Base-by-base conservation (phyloP, 2,888 invertebrate genomes). In the Sussaba pulchella region DNA sequence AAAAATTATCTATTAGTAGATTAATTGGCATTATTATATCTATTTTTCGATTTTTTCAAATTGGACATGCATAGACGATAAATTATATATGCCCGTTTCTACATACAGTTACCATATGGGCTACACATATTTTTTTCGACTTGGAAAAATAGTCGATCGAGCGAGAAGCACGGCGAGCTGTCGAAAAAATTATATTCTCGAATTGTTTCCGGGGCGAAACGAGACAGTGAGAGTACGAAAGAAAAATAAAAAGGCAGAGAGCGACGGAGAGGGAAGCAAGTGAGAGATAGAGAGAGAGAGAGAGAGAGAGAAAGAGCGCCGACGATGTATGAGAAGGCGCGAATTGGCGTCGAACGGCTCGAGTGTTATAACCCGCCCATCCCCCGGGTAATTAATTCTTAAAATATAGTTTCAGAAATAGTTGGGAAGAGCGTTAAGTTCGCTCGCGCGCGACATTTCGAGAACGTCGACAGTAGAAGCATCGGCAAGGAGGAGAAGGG, bases 381-480 rank as follows among this genome's bases (percentile, higher is more conserved):
- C 80, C 72, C 76, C 77, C 73, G 80, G 80, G 82, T 83, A 84
- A 84, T 84, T 84, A 84, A 84, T 84, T 84, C 84, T 84, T 84
- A 84, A 84, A 84, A 84, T 84, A 84, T 82, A 83, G 79, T 82
- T 81, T 84, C 84, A 81, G 81, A 84, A 84, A 84, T 84, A 84
- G 83, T 81, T 73, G 71, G n/a, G 79, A 76, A 59, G 73, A 31
- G 64, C 21, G 64, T 19, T 50, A 17, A 8, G n/a, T n/a, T 39
- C 14, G 45, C 2, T 19, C 21, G 47, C 2, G 21, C 54, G 54
- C 26, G 52, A 54, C n/a, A 54, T 54, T 54, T 54, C 57, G 69
- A 5, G 26, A 41, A 52, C 69, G 67, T 36, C 54, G 66, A 57
- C 45, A 12, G 39, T 5, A 31, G 31, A 6, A 6, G 31, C 4